Evolutionary conservation across 1,140 invertebrate genomes (phyloP).

Genomic region (Neomicropteryx cornuta): DNA sequence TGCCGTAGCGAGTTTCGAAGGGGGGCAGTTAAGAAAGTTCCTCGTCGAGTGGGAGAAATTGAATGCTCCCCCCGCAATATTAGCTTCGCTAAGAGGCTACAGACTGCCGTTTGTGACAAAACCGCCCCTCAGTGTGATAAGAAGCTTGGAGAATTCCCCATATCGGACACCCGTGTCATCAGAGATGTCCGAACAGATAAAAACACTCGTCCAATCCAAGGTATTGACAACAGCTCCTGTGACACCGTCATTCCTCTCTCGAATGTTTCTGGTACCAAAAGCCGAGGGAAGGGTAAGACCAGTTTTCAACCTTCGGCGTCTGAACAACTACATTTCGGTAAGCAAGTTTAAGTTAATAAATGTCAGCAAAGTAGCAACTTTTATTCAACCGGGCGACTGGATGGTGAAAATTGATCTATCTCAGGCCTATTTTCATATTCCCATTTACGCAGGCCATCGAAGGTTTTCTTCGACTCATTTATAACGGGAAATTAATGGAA

Average conservation of each 20-base stretch:
- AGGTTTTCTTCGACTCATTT: conserved; percentile 10
- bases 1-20: too few species aligned
- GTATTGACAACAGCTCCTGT: too few species aligned
- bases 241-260: conserved; percentile 6
- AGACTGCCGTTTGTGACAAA: too few species aligned
- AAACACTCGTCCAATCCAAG: too few species aligned
- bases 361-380: conserved; percentile 7
- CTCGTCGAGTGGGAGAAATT: too few species aligned
- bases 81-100: too few species aligned
- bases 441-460: conserved; percentile 7
- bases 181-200: too few species aligned
- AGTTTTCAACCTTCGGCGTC: conserved; percentile 5
- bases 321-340: conserved; percentile 4
- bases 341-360: conserved; percentile 7
- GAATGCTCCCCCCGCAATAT: too few species aligned
- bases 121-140: too few species aligned
- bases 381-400: conserved; percentile 12
- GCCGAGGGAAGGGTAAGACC: conserved; percentile 4
- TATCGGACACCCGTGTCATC: too few species aligned
- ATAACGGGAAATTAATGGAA: conserved; percentile 10
- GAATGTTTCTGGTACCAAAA: conserved; percentile 5
- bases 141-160: too few species aligned
- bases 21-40: too few species aligned
- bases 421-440: conserved; percentile 25
- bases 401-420: conserved; percentile 14